These are phyloP conservation scores for Macropodus opercularis DNA, from an alignment of 2,797 vertebrate species.

Conservation along the genomic window DNA sequence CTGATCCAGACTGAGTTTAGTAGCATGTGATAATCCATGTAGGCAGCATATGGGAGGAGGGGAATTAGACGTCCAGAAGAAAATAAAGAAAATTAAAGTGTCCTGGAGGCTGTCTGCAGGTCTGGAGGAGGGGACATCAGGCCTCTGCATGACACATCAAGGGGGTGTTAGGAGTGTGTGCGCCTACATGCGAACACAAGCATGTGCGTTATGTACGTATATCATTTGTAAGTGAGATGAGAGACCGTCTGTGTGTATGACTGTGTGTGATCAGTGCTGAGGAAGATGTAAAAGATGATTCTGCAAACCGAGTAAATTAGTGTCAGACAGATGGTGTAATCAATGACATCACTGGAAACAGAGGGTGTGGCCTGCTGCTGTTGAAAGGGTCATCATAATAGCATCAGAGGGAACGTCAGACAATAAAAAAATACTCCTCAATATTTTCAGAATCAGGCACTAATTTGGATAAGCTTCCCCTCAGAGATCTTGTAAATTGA, in stretches of 20 bases:
- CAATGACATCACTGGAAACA: constrained; percentile 61
- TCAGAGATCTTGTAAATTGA: constrained; percentile 78
- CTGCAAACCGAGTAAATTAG: constrained; percentile 25
- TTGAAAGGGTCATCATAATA: constrained; percentile 55
- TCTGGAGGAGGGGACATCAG: constrained; percentile 43
- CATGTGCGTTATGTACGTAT: not conserved
- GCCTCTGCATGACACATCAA: constrained; percentile 22
- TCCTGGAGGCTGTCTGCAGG: constrained; percentile 44
- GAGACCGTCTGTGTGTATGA: constrained; percentile 7
- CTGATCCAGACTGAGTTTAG: constrained; percentile 72
- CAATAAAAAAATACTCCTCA: constrained; percentile 40
- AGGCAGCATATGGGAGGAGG: constrained; percentile 74
- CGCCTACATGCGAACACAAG: not conserved
- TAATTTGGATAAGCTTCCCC: constrained; percentile 73
- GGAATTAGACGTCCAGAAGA: constrained; percentile 76
- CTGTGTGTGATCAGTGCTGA: constrained; percentile 11
- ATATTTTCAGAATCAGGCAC: constrained; percentile 69
- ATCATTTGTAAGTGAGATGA: constrained; percentile 16
- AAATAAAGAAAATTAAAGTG: constrained; percentile 75
- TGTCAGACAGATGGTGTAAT: constrained; percentile 59
- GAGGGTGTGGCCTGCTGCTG: constrained; percentile 35
- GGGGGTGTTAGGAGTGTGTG: constrained; percentile 2
- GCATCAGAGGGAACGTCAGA: constrained; percentile 52
- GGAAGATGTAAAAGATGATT: constrained; percentile 11
- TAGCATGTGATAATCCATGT: constrained; percentile 78